Base-by-base conservation (phyloP, 1,140 invertebrate species). In the Sminthurides bifidus region DNA sequence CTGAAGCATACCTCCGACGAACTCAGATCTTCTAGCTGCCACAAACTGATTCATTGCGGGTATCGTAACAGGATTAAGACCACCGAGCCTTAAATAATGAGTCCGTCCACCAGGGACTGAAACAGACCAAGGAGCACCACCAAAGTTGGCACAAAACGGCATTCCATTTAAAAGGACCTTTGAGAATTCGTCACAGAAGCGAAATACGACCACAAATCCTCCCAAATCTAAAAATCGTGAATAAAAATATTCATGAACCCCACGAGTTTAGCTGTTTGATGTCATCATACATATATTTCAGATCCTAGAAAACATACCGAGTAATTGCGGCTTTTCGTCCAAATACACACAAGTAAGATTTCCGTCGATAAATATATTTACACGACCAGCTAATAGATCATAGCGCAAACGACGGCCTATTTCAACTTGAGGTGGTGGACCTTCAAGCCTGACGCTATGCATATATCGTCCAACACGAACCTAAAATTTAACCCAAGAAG, bases 111-210 rank as follows among this genome's bases (percentile, higher is more conserved):
- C 31, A 27, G 38, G 79, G 26, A 94, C 76, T 48, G 83, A 77
- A 50, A 93, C 82, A 1, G 89, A 82, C 66, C 91, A 88, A 0
- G 92, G 91, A 21, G 41, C 5, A 10, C 91, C 92, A 44, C 92
- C 92, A 75, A 93, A 96, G 58, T 90, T 82, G 1, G 79, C 74
- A 56, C 70, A 70, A 67, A 89, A 88, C 1, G 84, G 80, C 63
- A 81, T 76, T 38, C 87, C 86, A 67, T 92, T 89, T 10, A 93
- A 78, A n/a, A 87, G 67, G 1, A 85, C 83, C 4, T 81, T 84
- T 56, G 77, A 72, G 15, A 91, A 74, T 0, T 81, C 75, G 66
- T 90, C 83, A 10, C 81, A 81, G 69, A 92, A 91, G 61, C 85
- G 80, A 2, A 91, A 67, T 1, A 84, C 83, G 68, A 86, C 81